A percentile compares a stretch with the other conserved stretches of the same genome.
These are phyloP conservation scores for Buceros bicornis DNA, from an alignment of 2,797 vertebrate species.

Conservation along the genomic window DNA sequence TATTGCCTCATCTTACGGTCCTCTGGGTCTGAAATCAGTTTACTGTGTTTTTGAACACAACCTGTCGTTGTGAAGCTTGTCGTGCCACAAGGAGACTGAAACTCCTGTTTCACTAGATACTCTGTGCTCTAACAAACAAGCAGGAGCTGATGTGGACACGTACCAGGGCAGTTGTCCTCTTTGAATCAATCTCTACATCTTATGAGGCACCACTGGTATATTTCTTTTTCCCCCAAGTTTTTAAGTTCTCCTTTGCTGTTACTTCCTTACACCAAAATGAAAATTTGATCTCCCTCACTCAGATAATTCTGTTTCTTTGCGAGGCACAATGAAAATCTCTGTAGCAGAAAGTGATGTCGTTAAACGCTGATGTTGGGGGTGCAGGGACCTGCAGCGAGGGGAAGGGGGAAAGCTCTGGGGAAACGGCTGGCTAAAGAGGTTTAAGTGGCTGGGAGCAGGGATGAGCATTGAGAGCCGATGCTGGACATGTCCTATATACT, in stretches of 20 bases:
- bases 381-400: not conserved
- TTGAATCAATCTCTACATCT: not conserved
- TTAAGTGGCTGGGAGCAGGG: not conserved
- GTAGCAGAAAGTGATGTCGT: not conserved
- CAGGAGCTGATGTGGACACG: fast-evolving
- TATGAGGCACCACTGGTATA: too few relatives aligned
- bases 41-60: not conserved
- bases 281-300: not conserved
- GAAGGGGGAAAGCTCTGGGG: not conserved
- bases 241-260: not conserved
- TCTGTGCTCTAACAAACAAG: fast-evolving
- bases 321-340: too few relatives aligned
- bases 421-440: not conserved
- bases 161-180: not conserved
- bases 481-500: not conserved
- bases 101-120: not conserved
- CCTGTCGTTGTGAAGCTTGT: not conserved
- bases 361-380: too few relatives aligned
- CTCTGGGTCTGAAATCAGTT: not conserved
- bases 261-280: not conserved
- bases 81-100: not conserved
- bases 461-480: fast-evolving
- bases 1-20: not conserved
- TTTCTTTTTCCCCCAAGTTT: not conserved
- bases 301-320: not conserved